Evolutionary conservation across 64 coral and sea anemone species (phyloP), one percentile per base, ranked within the genome.

Genomic region (Porites lutea): DNA sequence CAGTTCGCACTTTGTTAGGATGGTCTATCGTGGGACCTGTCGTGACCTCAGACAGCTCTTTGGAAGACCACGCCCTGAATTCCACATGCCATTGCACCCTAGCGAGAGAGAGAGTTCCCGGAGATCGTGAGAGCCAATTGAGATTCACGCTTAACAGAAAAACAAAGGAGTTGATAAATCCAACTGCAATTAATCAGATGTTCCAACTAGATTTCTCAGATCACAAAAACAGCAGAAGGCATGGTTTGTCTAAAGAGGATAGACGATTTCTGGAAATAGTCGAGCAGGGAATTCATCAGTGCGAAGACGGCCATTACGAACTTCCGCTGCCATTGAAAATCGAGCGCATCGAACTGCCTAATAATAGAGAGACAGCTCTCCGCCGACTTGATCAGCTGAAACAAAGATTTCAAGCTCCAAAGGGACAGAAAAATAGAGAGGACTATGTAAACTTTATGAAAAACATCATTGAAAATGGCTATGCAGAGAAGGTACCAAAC

Each of bases 1-100:
- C 96, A 23, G 78, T 98, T 22, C 21, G 88, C 8, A 98, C 96
- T 3, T 23, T 92, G 21, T 72, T 98, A 6, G 96, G 96, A 9
- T 98, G 96, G 91, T 48, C 91, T 21, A 90, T 96, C 14, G 82
- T 96, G 2, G 88, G 95, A 11, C 91, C 91, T 60, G 90, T 84
- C 19, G 45, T 15, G 16, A 22, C 55, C 3, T 59, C 69, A 57
- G 88, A 43, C 80, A 48, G 49, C 45, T 14, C 50, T 10, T 6
- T 54, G 6, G 71, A 67, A 23, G 83, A 79, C 48, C 5, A 44
- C 27, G 71, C 70, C 50, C 0, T 78, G 54, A 27, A 66, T n/a
- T 61, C 62, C 21, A 81, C 47, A 8, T 80, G 77, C 43, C 52
- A 82, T 57, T 43, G 87, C 8, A 21, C 13, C 50, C 5, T 44